phyloP scores from a whole-genome alignment of 92 coral and sea anemone genomes.

The Phenganax marumi region DNA sequence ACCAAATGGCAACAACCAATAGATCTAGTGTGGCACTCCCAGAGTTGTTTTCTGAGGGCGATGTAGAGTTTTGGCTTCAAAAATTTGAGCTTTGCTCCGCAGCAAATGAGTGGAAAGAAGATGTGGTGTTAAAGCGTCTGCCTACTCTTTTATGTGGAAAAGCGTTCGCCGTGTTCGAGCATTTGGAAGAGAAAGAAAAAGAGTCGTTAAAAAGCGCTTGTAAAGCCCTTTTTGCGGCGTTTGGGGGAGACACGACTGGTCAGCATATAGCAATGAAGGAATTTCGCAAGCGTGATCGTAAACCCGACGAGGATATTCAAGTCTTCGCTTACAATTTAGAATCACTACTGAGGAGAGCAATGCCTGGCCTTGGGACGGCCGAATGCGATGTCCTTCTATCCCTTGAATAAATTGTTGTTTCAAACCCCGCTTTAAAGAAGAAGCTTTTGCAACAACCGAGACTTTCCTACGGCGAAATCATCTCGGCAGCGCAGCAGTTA shows the following conservation, averaged over 20 bases:
- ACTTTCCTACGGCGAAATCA: background rate
- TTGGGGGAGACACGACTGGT: constrained; percentile 7
- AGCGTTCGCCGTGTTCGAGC: constrained; percentile 5
- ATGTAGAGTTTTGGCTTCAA: background rate
- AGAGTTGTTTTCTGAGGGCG: background rate
- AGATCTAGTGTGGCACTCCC: constrained; percentile 11
- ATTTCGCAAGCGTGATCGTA: constrained; percentile 8
- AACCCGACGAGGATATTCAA: background rate
- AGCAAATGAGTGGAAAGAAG: constrained; percentile 20
- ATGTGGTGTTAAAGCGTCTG: constrained; percentile 1
- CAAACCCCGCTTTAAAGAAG: constrained; percentile 3
- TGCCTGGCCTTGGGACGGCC: constrained; percentile 3
- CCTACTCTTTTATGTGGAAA: constrained; percentile 4
- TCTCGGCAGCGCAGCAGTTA: constrained; percentile 11
- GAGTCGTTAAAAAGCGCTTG: background rate
- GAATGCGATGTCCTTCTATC: constrained; percentile 9
- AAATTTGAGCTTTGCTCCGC: constrained; percentile 3
- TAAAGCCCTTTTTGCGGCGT: constrained; percentile 6
- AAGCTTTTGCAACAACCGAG: constrained; percentile 5
- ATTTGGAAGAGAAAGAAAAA: background rate
- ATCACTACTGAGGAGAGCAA: constrained; percentile 1
- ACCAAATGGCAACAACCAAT: background rate
- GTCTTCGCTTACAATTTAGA: constrained; percentile 1
- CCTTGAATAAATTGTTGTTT: background rate
- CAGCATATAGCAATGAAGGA: constrained; percentile 30